Conservation (phyloP, 2,113 vertebrate genomes). For the Mohoua ochrocephala region DNA sequence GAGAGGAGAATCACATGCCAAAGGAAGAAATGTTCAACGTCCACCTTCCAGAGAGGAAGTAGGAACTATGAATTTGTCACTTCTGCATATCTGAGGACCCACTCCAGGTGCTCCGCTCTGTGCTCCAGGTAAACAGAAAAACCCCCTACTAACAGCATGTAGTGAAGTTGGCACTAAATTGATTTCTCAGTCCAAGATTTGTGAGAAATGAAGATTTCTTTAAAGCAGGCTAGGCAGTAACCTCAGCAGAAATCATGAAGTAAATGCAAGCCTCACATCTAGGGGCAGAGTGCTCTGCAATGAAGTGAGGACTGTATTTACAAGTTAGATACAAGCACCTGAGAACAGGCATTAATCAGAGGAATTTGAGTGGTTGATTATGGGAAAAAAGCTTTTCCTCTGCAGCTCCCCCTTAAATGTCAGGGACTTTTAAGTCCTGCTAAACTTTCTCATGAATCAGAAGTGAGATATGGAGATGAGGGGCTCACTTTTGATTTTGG, state of each 20-base stretch:
- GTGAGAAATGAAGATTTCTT: neutral
- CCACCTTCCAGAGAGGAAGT: neutral
- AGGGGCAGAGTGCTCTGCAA: neutral
- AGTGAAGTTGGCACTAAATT: neutral
- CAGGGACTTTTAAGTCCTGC: neutral
- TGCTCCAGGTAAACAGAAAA: neutral
- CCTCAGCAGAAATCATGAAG: neutral
- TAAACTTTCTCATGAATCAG: neutral
- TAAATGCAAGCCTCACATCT: neutral
- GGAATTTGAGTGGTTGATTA: neutral
- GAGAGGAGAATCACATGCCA: neutral
- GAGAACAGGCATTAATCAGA: neutral
- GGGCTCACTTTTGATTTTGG: neutral
- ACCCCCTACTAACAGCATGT: neutral
- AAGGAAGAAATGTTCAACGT: neutral
- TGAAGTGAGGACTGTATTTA: neutral
- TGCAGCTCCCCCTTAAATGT: neutral
- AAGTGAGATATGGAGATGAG: neutral
- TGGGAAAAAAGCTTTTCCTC: neutral
- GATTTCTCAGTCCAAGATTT: neutral
- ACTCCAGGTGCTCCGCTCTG: neutral
- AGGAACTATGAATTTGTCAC: neutral
- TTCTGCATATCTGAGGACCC: neutral
- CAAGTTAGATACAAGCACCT: neutral
- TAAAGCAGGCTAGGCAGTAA: neutral